Percentiles rank a stretch among this genome's conserved stretches.
phyloP scores from a whole-genome alignment of 2,888 invertebrate species.

The Trissolcus japonicus region DNA sequence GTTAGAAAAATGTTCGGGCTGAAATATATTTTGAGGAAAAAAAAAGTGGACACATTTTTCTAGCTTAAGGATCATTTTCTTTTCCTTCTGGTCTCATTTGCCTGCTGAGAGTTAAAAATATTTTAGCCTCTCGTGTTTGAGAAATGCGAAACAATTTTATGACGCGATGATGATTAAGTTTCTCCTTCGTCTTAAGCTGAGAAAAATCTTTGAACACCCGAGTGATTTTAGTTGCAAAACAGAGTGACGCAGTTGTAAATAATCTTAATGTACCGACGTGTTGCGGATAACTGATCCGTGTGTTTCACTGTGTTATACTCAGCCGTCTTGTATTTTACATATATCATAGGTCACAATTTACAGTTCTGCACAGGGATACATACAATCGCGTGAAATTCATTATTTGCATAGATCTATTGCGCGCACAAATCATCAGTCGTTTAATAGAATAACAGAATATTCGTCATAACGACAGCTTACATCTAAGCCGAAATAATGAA shows the following conservation, averaged over 20 bases:
- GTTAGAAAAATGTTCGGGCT: neutral
- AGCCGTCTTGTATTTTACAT: slow-evolving; percentile 45
- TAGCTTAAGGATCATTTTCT: too few relatives aligned
- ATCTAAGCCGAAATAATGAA: too few relatives aligned
- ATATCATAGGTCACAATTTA: slow-evolving; percentile 36
- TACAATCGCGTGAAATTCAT: slow-evolving; percentile 31
- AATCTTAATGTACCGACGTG: slow-evolving; percentile 11
- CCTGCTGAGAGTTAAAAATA: too few relatives aligned
- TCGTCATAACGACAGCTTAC: slow-evolving; percentile 9
- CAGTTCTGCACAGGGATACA: slow-evolving; percentile 13
- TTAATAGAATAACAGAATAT: slow-evolving; percentile 16
- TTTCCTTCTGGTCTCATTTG: too few relatives aligned
- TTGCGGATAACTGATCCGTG: slow-evolving; percentile 20
- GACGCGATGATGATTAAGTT: too few relatives aligned
- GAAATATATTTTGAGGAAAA: too few relatives aligned
- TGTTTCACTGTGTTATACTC: slow-evolving; percentile 16
- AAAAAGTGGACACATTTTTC: too few relatives aligned
- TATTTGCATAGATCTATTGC: slow-evolving; percentile 41
- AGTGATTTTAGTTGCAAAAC: neutral
- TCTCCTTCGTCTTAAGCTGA: neutral
- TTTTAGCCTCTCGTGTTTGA: too few relatives aligned
- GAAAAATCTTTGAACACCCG: neutral
- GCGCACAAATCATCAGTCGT: slow-evolving; percentile 21
- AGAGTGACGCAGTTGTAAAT: slow-evolving; percentile 22
- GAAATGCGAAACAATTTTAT: too few relatives aligned